Evolutionary conservation across 2,888 invertebrate genomes (phyloP), one percentile per base, ranked within the genome.

Genomic region (Phymatocera aterrima): DNA sequence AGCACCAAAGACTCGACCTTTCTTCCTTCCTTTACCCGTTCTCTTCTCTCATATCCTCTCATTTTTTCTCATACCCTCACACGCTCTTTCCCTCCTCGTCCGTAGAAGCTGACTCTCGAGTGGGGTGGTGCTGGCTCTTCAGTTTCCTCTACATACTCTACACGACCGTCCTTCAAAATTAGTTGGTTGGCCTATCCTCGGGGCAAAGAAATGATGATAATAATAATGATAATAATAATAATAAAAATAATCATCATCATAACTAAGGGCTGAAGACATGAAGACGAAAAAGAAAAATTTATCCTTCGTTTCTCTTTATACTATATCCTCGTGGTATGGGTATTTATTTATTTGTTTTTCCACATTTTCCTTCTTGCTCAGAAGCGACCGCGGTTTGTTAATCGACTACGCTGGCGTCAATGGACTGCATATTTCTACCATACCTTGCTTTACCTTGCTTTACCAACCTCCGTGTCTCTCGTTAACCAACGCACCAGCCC

Each of bases 61-160:
- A 79, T 77, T 77, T 74, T 79, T 78, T 72, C 57, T 77, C 75
- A 48, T 31, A 15, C 77, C 78, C 77, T 77, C 78, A 46, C 77
- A 68, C 79, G 48, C 72, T 72, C 48, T 48, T 72, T 31, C 31
- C 48, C 43, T 15, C 48, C 48, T 51, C 48, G 31, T 28, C n/a
- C 48, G 28, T 37, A 37, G 40, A 34, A 8, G 18, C 34, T 51
- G 48, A 18, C 51, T 43, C 51, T 72, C 72, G 72, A 72, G 72
- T 72, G 51, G 37, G 12, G 31, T 37, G 2, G 28, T 51, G 48
- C 72, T 72, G 2, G 28, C 72, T 72, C 72, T 72, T 72, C 72
- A 72, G 51, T 31, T 48, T 68, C n/a, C n/a, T 34, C 40, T 43
- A 64, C 61, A 64, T 37, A 37, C 54, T 54, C 34, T 37, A 64